Evolutionary conservation across 2,113 vertebrate genomes (phyloP), one percentile per base, ranked within the genome.

Genomic region (Ageneiosus marmoratus): DNA sequence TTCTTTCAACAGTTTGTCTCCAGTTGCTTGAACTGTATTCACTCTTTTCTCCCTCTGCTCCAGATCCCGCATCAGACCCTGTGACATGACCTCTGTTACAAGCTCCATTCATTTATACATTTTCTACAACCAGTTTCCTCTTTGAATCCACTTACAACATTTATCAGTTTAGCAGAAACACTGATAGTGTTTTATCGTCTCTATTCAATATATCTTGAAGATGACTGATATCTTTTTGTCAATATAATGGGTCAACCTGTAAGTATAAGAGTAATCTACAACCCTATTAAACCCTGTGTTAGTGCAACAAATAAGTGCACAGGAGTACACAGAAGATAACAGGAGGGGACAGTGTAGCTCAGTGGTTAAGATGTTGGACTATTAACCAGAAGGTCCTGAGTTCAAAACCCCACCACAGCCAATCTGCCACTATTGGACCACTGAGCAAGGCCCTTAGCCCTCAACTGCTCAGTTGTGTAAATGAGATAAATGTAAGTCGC

Each of bases 31-130:
- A 60, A 96, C 95, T 0, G 82, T 84, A 85, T 97, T 97, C 81
- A 98, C 88, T 65, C 94, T 96, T 89, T 94, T 95, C 85, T 99
- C 97, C 80, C 95, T 93, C 84, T 92, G 93, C 90, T 99, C 97
- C 91, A 99, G 87, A 41, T 98, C 97, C 32, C 95, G 94, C 97
- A 99, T 97, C 92, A 99, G 84, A 50, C 94, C 96, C 97, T 99
- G 90, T 48, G 37, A 51, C 5, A 11, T 20, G 12, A 81, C 32
- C 24, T 73, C 46, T 10, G 10, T 75, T 32, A 78, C 24, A 70
- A 0, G 2, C 56, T 55, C 76, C 46, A 20, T 78, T 9, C 27
- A 24, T 29, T 44, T 29, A 44, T 18, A 50, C 34, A 5, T 12
- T 76, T 58, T 32, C 10, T 2, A 5, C 0, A n/a, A 63, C 2